These are phyloP conservation scores for Denticeps clupeoides DNA, from an alignment of 2,797 vertebrate genomes.

Conservation along the genomic window DNA sequence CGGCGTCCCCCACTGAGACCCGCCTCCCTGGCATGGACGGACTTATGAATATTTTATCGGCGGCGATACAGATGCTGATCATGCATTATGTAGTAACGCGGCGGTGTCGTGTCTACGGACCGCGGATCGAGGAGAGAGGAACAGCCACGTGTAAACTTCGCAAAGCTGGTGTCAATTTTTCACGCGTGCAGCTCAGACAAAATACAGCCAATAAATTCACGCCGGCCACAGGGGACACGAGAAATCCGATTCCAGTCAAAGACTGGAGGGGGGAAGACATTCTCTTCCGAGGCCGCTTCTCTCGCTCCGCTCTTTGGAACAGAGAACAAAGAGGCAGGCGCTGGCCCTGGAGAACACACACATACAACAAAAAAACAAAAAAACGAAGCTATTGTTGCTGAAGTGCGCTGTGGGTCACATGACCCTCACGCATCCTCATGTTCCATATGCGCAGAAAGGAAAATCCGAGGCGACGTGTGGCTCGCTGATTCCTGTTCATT, in stretches of 20 bases:
- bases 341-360: slow-evolving; percentile 14
- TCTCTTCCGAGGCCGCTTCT: slow-evolving; percentile 29
- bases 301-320: slow-evolving; percentile 10
- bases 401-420: slow-evolving; percentile 29
- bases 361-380: background rate
- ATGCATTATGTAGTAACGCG: slow-evolving; percentile 58
- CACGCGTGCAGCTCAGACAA: slow-evolving; percentile 20
- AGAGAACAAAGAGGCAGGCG: slow-evolving; percentile 26
- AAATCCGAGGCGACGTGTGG: no score
- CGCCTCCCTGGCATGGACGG: background rate
- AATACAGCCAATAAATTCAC: slow-evolving; percentile 42
- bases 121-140: background rate
- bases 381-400: background rate
- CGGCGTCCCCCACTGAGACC: background rate
- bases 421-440: no score
- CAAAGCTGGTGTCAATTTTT: slow-evolving; percentile 36
- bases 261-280: slow-evolving; percentile 43
- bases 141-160: slow-evolving; percentile 49
- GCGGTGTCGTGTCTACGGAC: no score
- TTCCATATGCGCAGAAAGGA: no score
- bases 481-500: no score
- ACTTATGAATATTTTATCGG: slow-evolving; percentile 59
- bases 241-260: slow-evolving; percentile 51
- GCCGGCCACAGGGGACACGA: slow-evolving; percentile 47
- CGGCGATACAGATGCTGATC: slow-evolving; percentile 50